A percentile compares a stretch with the other conserved stretches of the same genome.
phyloP scores from a whole-genome alignment of 2,797 vertebrate genomes.

The Myoxocephalus aenaeus region DNA sequence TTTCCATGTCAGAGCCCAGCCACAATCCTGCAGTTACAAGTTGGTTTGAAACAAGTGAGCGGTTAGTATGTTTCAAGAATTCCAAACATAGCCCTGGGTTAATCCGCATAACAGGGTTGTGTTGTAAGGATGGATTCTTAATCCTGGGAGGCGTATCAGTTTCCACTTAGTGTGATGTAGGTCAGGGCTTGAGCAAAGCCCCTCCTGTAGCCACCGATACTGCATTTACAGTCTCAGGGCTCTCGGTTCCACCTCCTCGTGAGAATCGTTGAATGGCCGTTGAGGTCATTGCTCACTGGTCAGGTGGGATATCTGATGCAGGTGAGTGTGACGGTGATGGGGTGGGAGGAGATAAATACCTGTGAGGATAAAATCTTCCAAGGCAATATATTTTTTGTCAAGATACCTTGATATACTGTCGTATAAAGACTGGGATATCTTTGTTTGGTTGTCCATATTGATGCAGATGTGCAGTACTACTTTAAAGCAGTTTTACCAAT shows the following conservation, averaged over 20 bases:
- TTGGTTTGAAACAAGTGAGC: conserved; percentile 50
- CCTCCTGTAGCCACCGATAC: conserved; percentile 59
- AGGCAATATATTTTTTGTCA: not conserved
- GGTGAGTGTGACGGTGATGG: not conserved
- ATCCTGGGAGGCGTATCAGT: conserved; percentile 79
- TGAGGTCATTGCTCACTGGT: conserved; percentile 44
- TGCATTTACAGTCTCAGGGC: conserved; percentile 54
- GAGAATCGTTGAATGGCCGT: conserved; percentile 49
- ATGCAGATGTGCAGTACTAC: not conserved
- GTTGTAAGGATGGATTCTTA: conserved; percentile 73
- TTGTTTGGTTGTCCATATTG: not conserved
- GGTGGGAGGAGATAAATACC: not conserved
- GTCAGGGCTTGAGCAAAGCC: conserved; percentile 74
- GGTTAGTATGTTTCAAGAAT: conserved; percentile 57
- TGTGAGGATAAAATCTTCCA: not conserved
- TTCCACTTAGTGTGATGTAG: conserved; percentile 79
- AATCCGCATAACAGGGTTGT: conserved; percentile 73
- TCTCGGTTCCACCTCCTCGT: conserved; percentile 23
- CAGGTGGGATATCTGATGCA: conserved; percentile 22
- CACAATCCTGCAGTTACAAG: conserved; percentile 37
- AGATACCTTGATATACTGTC: not conserved
- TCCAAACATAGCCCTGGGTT: conserved; percentile 73
- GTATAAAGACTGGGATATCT: not conserved
- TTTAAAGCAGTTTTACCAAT: not conserved
- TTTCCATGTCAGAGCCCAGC: conserved; percentile 21